Evolutionary conservation across 2,888 invertebrate genomes (phyloP).

Genomic region (Drosophila emarginata): DNA sequence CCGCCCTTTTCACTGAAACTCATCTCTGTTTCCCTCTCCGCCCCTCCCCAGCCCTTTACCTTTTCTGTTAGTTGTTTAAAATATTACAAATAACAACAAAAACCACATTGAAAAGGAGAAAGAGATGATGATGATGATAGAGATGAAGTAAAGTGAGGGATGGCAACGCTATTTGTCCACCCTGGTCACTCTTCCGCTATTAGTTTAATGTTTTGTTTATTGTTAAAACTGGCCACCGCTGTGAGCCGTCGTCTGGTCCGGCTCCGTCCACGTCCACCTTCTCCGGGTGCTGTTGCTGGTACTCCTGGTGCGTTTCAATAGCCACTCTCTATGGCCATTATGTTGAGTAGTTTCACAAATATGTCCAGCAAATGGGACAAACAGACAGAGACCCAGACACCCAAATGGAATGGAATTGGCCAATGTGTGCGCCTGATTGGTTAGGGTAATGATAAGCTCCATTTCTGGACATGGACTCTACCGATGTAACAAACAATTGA

Average conservation of each 20-base stretch:
- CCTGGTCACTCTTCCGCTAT: conserved; percentile 62
- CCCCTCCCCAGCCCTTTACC: conserved; percentile 12
- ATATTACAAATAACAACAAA: conserved; percentile 60
- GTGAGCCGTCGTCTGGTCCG: conserved; percentile 8
- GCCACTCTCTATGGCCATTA: conserved; percentile 71
- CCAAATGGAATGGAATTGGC: conserved; percentile 8
- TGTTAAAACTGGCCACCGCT: conserved; percentile 64
- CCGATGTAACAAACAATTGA: conserved; percentile 30
- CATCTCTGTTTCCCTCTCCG: conserved; percentile 21
- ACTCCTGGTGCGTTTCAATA: conserved; percentile 66
- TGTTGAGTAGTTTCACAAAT: conserved; percentile 74
- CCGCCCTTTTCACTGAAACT: conserved; percentile 8
- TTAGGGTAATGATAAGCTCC: conserved; percentile 47
- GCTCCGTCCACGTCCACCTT: no score
- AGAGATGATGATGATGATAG: not conserved
- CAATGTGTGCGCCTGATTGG: conserved; percentile 55
- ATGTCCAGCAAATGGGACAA: conserved; percentile 35
- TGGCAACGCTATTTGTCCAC: conserved; percentile 23
- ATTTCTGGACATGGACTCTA: not conserved
- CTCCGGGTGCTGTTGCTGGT: not conserved
- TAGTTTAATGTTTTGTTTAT: conserved; percentile 77
- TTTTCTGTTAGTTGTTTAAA: conserved; percentile 73
- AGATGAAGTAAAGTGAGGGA: conserved; percentile 4
- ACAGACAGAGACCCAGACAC: not conserved
- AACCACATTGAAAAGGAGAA: conserved; percentile 43